phyloP scores from a whole-genome alignment of 1,140 invertebrate species.

The Neoseiulus cucumeris region DNA sequence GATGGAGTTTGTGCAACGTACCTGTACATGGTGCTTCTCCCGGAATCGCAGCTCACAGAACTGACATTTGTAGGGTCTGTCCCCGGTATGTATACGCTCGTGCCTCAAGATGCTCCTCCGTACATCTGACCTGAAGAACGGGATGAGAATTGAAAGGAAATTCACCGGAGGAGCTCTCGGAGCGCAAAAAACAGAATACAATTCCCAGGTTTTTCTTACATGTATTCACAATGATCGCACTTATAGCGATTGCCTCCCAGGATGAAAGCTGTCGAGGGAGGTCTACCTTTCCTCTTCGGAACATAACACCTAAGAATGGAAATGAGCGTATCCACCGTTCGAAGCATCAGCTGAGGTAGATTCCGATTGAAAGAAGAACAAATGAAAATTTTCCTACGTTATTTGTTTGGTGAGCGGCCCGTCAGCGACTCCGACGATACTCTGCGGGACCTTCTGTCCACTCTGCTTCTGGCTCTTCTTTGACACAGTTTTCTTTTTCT shows the following conservation, averaged over 20 bases:
- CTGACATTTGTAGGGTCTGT: constrained; percentile 68
- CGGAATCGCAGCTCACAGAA: constrained; percentile 66
- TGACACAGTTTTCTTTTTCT: no score
- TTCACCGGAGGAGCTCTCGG: background rate
- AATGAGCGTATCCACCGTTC: background rate
- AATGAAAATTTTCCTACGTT: background rate
- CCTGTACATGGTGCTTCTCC: constrained; percentile 55
- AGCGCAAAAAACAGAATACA: background rate
- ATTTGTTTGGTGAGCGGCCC: background rate
- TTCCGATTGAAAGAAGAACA: background rate
- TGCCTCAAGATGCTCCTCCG: constrained; percentile 14
- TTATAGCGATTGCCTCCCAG: background rate
- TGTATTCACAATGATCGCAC: background rate
- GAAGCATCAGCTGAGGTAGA: background rate
- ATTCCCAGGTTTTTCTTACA: background rate
- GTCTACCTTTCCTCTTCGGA: background rate
- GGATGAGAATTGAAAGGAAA: background rate
- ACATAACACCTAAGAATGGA: background rate
- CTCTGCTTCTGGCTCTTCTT: background rate
- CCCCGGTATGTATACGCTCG: constrained; percentile 56
- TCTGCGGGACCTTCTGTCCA: background rate
- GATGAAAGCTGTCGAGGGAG: background rate
- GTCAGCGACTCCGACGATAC: background rate
- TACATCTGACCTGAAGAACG: background rate
- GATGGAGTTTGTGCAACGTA: no score